Evolutionary conservation across 2,113 vertebrate genomes (phyloP), one percentile per base, ranked within the genome.

Genomic region (Vireo altiloquus): DNA sequence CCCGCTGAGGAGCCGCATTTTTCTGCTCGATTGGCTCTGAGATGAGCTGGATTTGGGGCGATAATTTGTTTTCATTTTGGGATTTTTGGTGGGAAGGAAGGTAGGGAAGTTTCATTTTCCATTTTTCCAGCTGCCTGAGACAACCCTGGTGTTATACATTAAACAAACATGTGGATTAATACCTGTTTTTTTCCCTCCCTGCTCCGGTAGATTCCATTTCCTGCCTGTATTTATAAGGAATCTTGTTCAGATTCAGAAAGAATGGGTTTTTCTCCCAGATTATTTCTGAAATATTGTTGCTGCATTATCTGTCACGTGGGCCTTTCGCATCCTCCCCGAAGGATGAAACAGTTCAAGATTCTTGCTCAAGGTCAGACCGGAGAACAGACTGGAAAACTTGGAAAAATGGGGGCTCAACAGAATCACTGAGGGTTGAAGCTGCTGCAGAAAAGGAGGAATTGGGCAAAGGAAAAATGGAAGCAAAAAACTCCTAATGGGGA

Each of bases 11-110:
- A 68, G 40, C 44, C 57, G 89, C 60, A 15, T 94, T 95, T 92
- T 95, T 87, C 82, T 74, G 80, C 94, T 90, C 3, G 1, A 24
- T 66, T 91, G 79, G 50, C 85, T 94, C 85, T 15, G 1, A 72
- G 39, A 74, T 5, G 27, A 77, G 75, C 39, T 49, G 59, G 57
- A 82, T 85, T 89, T 63, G n/a, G 65, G 14, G 50, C 0, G 0
- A 82, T 61, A 37, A 56, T 70, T 93, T 52, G 40, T 35, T 92
- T 91, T 82, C 24, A 2, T 69, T 83, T 88, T 27, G 50, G 75
- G 74, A n/a, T 63, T 92, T 90, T 18, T 39, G 31, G 49, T 11
- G 42, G 42, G 59, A 64, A 39, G 28, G 66, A 85, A 54, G 53
- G 33, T 31, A 60, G 81, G 12, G 17, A 71, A 82, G 47, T 78